Conservation (phyloP, 2,888 invertebrate species). For the Miltochrista miniata region DNA sequence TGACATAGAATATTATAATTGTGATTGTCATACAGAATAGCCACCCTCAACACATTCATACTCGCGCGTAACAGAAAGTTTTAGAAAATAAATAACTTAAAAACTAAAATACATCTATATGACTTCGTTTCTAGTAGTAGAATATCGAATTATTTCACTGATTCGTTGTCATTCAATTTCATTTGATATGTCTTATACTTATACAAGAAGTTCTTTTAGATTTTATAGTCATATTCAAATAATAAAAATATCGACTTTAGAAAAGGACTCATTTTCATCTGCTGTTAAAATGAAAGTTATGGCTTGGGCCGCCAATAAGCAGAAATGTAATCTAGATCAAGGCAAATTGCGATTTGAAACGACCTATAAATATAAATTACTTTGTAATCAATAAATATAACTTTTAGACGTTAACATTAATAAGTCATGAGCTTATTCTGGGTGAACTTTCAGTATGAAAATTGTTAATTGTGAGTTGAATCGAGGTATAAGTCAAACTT, state of each 20-base stretch:
- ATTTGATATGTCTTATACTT: slow-evolving; percentile 24
- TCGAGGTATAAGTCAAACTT: too few species aligned
- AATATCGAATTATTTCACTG: slow-evolving; percentile 38
- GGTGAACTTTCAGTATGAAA: too few species aligned
- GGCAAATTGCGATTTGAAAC: too few species aligned
- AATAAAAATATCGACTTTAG: neutral
- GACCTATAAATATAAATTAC: too few species aligned
- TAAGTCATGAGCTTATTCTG: too few species aligned
- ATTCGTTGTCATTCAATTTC: slow-evolving; percentile 35
- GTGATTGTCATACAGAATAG: slow-evolving; percentile 42
- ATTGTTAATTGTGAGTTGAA: too few species aligned
- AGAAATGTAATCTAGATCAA: too few species aligned
- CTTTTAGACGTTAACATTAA: too few species aligned
- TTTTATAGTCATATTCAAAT: neutral
- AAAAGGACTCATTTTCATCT: neutral
- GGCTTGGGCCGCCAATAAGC: too few species aligned
- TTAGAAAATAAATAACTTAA: slow-evolving; percentile 78
- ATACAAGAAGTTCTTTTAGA: slow-evolving; percentile 7
- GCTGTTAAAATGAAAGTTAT: neutral
- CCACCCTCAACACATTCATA: slow-evolving; percentile 39
- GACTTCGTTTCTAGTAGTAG: slow-evolving; percentile 64
- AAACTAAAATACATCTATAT: slow-evolving; percentile 60
- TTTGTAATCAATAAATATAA: too few species aligned
- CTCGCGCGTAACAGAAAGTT: slow-evolving; percentile 38
- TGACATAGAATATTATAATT: slow-evolving; percentile 41